Evolutionary conservation across 2,113 vertebrate species (phyloP).

Genomic region (Myiozetetes cayanensis): DNA sequence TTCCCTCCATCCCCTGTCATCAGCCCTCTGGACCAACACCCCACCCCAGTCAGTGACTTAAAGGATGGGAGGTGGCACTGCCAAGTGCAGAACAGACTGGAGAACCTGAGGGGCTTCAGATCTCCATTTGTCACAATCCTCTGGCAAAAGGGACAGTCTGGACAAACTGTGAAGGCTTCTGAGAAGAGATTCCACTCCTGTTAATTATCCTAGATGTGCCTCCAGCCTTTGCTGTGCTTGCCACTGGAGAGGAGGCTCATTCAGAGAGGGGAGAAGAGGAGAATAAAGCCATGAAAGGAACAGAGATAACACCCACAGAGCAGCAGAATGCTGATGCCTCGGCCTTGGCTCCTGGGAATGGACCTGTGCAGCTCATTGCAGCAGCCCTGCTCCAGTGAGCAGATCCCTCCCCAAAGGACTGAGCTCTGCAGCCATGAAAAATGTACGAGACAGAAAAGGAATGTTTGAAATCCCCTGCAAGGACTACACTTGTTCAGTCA

Average conservation of each 20-base stretch:
- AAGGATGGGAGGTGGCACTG: not conserved
- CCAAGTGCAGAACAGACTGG: accelerated
- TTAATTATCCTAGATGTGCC: not conserved
- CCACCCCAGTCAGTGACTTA: accelerated
- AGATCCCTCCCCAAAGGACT: constrained; percentile 1
- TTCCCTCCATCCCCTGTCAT: not conserved
- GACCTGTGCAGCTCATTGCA: not conserved
- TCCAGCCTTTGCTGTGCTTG: constrained; percentile 1
- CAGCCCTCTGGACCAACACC: not conserved
- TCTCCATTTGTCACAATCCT: not conserved
- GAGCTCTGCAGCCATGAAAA: not conserved
- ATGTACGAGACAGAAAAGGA: not conserved
- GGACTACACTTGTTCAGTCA: not conserved
- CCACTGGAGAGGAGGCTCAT: constrained; percentile 34
- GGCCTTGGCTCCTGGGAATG: constrained; percentile 13
- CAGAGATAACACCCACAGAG: not conserved
- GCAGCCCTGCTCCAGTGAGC: not conserved
- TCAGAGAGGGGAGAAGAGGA: not conserved
- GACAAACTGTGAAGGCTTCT: not conserved
- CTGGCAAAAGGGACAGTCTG: not conserved
- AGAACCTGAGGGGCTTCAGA: accelerated
- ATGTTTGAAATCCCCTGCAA: not conserved
- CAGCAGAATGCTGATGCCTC: constrained; percentile 15
- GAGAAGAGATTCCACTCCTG: not conserved
- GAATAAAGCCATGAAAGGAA: constrained; percentile 32